Conservation (phyloP, 2,113 vertebrate genomes). For the Formicarius rufipectus region DNA sequence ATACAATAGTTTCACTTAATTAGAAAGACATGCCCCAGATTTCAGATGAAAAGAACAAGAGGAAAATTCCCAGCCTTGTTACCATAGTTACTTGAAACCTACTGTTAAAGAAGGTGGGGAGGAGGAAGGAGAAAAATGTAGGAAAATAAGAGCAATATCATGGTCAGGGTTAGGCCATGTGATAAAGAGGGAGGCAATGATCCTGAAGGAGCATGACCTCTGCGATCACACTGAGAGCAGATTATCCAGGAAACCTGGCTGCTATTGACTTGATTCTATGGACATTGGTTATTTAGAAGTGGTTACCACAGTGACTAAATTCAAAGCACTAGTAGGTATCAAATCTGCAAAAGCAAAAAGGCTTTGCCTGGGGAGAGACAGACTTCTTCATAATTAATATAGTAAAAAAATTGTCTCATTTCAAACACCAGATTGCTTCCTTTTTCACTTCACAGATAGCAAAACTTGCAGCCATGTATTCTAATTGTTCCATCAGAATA, state of each 20-base stretch:
- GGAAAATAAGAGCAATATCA: not conserved
- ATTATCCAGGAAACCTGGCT: not conserved
- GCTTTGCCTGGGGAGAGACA: not conserved
- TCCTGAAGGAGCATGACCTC: not conserved
- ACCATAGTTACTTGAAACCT: slow-evolving; percentile 28
- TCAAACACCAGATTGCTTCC: not conserved
- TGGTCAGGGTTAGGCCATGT: not conserved
- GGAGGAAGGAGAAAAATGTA: not conserved
- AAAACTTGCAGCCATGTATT: not conserved
- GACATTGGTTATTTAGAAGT: not conserved
- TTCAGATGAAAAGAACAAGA: not conserved
- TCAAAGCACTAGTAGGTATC: not conserved
- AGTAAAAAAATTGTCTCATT: not conserved
- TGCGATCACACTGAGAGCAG: not conserved
- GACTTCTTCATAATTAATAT: not conserved
- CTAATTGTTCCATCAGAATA: not conserved
- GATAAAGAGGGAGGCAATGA: accelerated
- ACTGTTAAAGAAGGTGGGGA: not conserved
- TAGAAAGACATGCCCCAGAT: not conserved
- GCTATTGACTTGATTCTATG: not conserved
- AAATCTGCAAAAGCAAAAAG: not conserved
- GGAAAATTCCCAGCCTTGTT: not conserved
- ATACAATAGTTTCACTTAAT: not conserved
- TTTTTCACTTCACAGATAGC: not conserved
- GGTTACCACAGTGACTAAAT: not conserved